Evolutionary conservation across 2,888 invertebrate genomes (phyloP).

Genomic region (Lutraria lutraria): DNA sequence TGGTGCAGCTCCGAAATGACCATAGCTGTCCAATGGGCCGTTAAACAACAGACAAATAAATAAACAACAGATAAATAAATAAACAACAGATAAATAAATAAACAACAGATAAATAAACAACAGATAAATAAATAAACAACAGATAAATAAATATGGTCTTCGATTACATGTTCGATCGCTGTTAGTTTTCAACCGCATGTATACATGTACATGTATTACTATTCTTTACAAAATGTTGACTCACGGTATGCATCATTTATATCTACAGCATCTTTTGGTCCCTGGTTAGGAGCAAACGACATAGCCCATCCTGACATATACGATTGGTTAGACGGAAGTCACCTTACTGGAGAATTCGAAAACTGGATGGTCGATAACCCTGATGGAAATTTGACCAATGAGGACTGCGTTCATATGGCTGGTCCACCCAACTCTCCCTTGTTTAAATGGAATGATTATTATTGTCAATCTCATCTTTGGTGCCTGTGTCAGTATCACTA

Average conservation of each 20-base stretch:
- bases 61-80: too few relatives aligned
- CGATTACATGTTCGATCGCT: background rate
- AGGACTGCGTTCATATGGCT: constrained; percentile 4
- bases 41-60: too few relatives aligned
- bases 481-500: background rate
- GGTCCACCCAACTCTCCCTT: background rate
- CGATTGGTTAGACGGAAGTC: background rate
- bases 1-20: too few relatives aligned
- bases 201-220: too few relatives aligned
- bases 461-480: background rate
- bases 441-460: background rate
- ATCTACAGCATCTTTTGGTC: background rate
- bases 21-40: too few relatives aligned
- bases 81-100: too few relatives aligned
- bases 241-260: background rate
- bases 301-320: background rate
- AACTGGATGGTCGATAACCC: constrained; percentile 15
- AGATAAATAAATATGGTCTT: too few relatives aligned
- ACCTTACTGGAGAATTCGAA: background rate
- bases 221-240: background rate
- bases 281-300: constrained; percentile 5
- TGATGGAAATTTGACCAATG: background rate
- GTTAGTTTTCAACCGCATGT: too few relatives aligned
- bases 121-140: too few relatives aligned
- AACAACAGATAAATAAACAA: too few relatives aligned